Base-by-base conservation (phyloP, 2,888 invertebrate species). In the Caenorhabditis afra region DNA sequence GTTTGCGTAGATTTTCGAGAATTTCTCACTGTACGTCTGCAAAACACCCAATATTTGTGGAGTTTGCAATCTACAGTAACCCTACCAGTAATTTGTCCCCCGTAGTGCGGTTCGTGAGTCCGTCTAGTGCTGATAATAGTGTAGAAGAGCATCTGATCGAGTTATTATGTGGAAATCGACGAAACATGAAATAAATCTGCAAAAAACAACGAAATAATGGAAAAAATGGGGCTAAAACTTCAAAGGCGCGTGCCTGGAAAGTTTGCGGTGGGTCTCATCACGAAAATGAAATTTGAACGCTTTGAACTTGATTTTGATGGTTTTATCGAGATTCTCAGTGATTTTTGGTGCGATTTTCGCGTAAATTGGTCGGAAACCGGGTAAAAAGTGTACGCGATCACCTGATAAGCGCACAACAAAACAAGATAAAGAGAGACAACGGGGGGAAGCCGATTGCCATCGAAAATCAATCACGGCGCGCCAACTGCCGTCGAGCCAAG, bases 61-160 rank as follows among this genome's bases (percentile, higher is more conserved):
- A n/a, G n/a, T n/a, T n/a, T n/a, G n/a, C n/a, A n/a, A n/a, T n/a
- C 8, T 58, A 47, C 39, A n/a, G 5, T 53, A 57, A 71, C 70
- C 16, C 7, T 4, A 83, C 83, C 35, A 76, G 49, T 66, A 81
- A 71, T 55, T 81, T 71, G 55, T 83, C 83, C 11, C 71, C 71
- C 41, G 68, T 58, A 22, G 80, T 75, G 16, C 80, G 66, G 49
- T 70, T 53, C 11, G 39, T 77, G 14, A 81, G 57, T 23, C 75
- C 76, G 18, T 81, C 75, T n/a, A 81, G 45, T 57, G 61, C 23
- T 14, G 75, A 58, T 23, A 45, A 16, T 45, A 74, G 52, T 11
- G 52, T 22, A 23, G 79, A 70, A 37, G 20, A 45, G 5, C 29
- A 22, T 11, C 79, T 67, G 39, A 44, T 59, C 8, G 79, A 65